A percentile compares a stretch with the other conserved stretches of the same genome.
Evolutionary conservation across 1,140 invertebrate species (phyloP).

Genomic region (Neuroterus valhalla): DNA sequence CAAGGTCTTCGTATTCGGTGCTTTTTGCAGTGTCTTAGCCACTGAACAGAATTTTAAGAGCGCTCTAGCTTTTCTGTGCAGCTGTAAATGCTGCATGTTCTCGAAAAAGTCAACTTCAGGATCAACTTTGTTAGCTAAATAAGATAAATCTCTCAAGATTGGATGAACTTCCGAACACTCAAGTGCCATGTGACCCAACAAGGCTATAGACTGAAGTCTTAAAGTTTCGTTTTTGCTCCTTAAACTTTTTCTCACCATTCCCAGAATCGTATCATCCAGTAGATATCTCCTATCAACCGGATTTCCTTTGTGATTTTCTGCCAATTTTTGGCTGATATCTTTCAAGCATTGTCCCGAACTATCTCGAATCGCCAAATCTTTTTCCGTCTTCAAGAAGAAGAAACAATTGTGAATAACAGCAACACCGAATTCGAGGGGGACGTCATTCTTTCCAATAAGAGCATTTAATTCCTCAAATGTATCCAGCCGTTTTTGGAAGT

Average conservation of each 20-base stretch:
- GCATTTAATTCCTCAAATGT: conserved; percentile 81
- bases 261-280: conserved; percentile 83
- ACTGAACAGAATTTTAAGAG: conserved; percentile 81
- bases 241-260: conserved; percentile 81
- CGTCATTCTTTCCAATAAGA: conserved; percentile 75
- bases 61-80: conserved; percentile 87
- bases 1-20: conserved; percentile 81
- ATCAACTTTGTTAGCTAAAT: conserved; percentile 84
- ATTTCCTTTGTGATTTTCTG: conserved; percentile 71
- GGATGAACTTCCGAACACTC: conserved; percentile 83
- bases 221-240: conserved; percentile 80
- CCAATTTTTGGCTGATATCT: conserved; percentile 78
- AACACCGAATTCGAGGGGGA: conserved; percentile 81
- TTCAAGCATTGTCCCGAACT: conserved; percentile 85
- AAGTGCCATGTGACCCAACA: conserved; percentile 84
- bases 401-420: conserved; percentile 89
- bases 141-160: conserved; percentile 83
- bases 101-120: conserved; percentile 95
- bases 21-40: conserved; percentile 76
- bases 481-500: conserved; percentile 87
- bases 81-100: conserved; percentile 91
- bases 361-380: conserved; percentile 89
- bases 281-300: conserved; percentile 78
- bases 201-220: conserved; percentile 83
- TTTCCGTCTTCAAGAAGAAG: conserved; percentile 84